Evolutionary conservation across 2,797 vertebrate genomes (phyloP), one percentile per base, ranked within the genome.

Genomic region (Amblyraja radiata): DNA sequence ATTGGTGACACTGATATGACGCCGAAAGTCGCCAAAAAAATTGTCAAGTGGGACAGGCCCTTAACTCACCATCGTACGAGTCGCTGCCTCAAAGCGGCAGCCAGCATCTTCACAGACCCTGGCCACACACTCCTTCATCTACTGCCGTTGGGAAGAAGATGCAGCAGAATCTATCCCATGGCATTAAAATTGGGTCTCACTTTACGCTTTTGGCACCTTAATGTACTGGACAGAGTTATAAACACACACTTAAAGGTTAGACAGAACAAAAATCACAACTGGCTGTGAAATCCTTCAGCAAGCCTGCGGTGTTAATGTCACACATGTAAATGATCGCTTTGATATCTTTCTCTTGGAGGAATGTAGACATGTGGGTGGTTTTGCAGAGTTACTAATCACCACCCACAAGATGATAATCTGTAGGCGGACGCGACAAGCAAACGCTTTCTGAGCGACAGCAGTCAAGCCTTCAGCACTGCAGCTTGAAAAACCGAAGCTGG

Each of bases 331-430:
- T 91, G 65, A 74, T 46, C 36, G 23, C 73, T 91, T 91, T 91
- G 68, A 25, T 91, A 46, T 74, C 68, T 63, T 46, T 92, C 25
- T 73, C 23, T 8, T 54, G 39, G 71, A 54, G 39, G 58, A 13
- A 74, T 74, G 74, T 39, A 92, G 36, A 54, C 39, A 54, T 14
- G 32, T 73, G 23, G 21, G 39, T 16, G 10, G 71, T 25, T 25
- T 46, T 54, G 36, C 28, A 23, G 74, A 39, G 23, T 91, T 74
- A 74, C 71, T 54, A 91, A 74, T 91, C 18, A 74, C 68, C 46
- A 91, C 90, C 23, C 90, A 71, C 71, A 91, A 71, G 39, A 91
- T 46, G 28, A 73, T 74, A 46, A 91, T 74, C 13, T 54, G 54
- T 8, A 54, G 65, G n/a, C 14, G 25, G 25, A 74, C 3, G 39